phyloP scores from a whole-genome alignment of 2,888 invertebrate genomes.

The Drosophila anomalipes region DNA sequence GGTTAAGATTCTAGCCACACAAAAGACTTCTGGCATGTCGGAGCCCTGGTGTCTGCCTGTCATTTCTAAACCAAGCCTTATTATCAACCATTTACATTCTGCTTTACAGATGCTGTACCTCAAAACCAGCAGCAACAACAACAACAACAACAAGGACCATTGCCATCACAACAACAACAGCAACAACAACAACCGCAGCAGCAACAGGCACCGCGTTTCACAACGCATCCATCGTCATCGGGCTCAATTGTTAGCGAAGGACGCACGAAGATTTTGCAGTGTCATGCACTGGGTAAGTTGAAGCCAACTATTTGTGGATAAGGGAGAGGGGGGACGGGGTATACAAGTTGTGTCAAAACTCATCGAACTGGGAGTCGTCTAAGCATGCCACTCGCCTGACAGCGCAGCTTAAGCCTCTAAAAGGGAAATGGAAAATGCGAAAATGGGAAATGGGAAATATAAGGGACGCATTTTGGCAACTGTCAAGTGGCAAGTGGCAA shows the following conservation, averaged over 20 bases:
- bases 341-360: not conserved
- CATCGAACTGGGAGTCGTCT: slow-evolving; percentile 7
- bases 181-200: slow-evolving; percentile 64
- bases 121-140: slow-evolving; percentile 22
- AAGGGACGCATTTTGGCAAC: not conserved
- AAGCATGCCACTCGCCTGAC: slow-evolving; percentile 67
- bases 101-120: slow-evolving; percentile 56
- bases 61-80: slow-evolving; percentile 23
- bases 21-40: no score
- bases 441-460: not conserved
- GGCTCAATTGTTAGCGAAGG: slow-evolving; percentile 95
- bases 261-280: slow-evolving; percentile 95
- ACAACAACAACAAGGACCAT: slow-evolving; percentile 1
- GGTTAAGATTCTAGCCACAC: no score
- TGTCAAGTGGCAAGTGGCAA: slow-evolving; percentile 21
- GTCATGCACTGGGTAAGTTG: slow-evolving; percentile 93
- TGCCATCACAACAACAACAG: slow-evolving; percentile 29
- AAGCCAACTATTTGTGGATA: slow-evolving; percentile 19
- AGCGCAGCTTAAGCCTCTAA: slow-evolving; percentile 47
- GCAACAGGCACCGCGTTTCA: slow-evolving; percentile 93
- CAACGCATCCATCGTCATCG: slow-evolving; percentile 93
- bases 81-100: slow-evolving; percentile 25
- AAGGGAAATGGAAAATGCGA: slow-evolving; percentile 1
- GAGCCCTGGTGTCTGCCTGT: no score
- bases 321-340: accelerated